Base-by-base conservation (phyloP, 1,140 invertebrate species). In the Nymphalis io region DNA sequence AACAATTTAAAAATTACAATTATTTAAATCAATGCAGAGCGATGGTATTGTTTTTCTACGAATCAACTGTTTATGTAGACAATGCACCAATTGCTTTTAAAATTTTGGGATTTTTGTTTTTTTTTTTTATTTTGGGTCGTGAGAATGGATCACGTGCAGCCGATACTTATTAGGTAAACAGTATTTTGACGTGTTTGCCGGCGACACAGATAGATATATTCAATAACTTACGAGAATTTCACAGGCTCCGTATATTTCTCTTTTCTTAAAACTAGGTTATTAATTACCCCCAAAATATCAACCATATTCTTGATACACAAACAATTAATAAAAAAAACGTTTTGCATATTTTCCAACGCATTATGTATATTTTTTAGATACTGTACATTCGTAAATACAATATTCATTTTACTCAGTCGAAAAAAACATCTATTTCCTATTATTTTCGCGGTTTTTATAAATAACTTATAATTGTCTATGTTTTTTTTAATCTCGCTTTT, bases 131-230 rank as follows among this genome's bases (percentile, higher is more conserved):
- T 78, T 82, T 70, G 83, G 87, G 79, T 76, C 86, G 87, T 90
- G 87, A 88, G 87, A 90, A 89, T 87, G 75, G 75, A 81, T 87
- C 79, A 83, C 84, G 78, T 79, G 84, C 78, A 84, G 73, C 75
- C 77, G 77, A 84, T 80, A 75, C 83, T 81, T 82, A 88, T 89
- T 88, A 84, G 75, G 80, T 86, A 87, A 90, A 88, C 84, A 88
- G 66, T 81, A 86, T 83, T 81, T 75, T 71, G 73, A 72, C 68
- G 71, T 79, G 79, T 83, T 78, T 83, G 75, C 60, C 71, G 68
- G 65, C 69, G 68, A 67, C 73, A 80, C 73, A 68, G 57, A 80
- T 74, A 75, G 60, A 73, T 71, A 63, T 44, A 61, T 68, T 58
- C 62, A 62, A 39, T 60, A 55, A 60, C 61, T 27, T 63, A 27